A percentile compares a stretch with the other conserved stretches of the same genome.
Conservation (phyloP, 2,797 vertebrate genomes). For the Pantherophis vulpinus region DNA sequence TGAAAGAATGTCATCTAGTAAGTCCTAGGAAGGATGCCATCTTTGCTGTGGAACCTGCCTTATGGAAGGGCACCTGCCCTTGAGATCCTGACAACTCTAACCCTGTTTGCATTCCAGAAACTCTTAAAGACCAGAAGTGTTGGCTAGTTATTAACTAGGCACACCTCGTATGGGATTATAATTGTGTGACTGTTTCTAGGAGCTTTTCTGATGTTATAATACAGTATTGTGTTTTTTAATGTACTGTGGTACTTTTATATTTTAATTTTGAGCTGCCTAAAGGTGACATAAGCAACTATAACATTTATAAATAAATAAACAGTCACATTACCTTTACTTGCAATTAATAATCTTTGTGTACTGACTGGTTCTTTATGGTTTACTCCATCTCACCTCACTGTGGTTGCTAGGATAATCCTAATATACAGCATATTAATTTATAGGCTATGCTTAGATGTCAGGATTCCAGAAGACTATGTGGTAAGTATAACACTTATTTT, state of each 20-base stretch:
- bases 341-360: background rate
- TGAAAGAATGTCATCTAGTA: background rate
- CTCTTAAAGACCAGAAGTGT: background rate
- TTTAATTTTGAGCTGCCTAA: background rate
- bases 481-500: background rate
- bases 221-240: background rate
- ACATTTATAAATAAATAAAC: background rate
- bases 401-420: background rate
- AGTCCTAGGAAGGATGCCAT: background rate
- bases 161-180: background rate
- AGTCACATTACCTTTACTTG: background rate
- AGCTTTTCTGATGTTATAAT: background rate
- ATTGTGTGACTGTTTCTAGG: background rate
- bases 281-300: background rate
- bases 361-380: background rate
- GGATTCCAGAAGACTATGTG: background rate
- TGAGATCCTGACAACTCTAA: background rate
- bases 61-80: background rate
- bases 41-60: background rate
- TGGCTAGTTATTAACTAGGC: background rate
- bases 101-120: background rate
- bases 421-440: background rate
- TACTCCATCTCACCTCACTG: background rate
- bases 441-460: background rate
- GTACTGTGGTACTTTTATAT: background rate